Evolutionary conservation across 2,113 vertebrate species (phyloP), one percentile per base, ranked within the genome.

Genomic region (Cnemophilus loriae): DNA sequence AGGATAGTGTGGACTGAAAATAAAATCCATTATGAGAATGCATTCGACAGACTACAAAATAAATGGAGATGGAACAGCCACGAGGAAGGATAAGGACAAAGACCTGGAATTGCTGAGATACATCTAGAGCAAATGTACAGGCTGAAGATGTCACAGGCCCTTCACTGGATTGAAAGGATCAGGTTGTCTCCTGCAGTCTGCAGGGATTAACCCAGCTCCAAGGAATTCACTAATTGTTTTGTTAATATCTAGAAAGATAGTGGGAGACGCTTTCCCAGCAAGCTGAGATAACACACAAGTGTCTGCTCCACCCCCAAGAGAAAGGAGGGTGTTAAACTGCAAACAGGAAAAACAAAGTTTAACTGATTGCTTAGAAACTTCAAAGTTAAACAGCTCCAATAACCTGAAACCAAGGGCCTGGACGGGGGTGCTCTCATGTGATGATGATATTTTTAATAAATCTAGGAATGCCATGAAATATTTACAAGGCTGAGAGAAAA

Each of bases 211-310:
- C 55, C 84, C 22, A 59, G 42, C 69, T 55, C 64, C 84, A 80
- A 92, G 75, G 85, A 86, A 90, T 86, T 61, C 55, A 3, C n/a
- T 46, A 18, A 56, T 3, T 85, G n/a, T n/a, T 94, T 68, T 68
- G 35, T 33, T 91, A 85, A 23, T 53, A 65, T 24, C 71, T 42
- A n/a, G 49, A 64, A 74, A 60, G 82, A 64, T 4, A 41, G 41
- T 30, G 63, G 63, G 85, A 87, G 82, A 85, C 0, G 1, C 23
- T 93, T 95, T 88, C 71, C 76, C 85, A 80, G 67, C 75, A 76
- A 88, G 75, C 85, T 96, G 95, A 92, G 71, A 88, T 65, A 94
- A 97, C 94, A 93, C 46, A 30, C 13, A 65, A 44, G 57, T 93
- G 85, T 92, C 70, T 90, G 70, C 92, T 76, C 78, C 82, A 46